Evolutionary conservation across 2,113 vertebrate genomes (phyloP).

Genomic region (Syrmaticus mikado): DNA sequence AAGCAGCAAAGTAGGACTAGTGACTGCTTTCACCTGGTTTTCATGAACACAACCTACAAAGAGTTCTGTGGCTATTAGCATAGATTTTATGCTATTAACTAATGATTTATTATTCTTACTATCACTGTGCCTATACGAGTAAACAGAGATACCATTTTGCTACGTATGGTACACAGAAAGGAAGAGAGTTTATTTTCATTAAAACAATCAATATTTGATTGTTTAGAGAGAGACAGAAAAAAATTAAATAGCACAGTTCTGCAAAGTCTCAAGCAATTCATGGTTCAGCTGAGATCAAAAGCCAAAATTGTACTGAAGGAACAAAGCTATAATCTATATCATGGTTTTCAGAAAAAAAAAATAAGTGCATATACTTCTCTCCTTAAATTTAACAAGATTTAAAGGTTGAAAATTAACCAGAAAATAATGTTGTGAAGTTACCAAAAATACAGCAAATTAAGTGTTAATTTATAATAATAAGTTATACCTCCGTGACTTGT

Average conservation of each 20-base stretch:
- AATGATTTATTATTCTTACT: background rate
- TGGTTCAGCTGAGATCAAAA: background rate
- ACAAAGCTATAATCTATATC: background rate
- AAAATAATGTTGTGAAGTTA: constrained; percentile 31
- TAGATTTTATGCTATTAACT: background rate
- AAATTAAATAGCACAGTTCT: too few relatives aligned
- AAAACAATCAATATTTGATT: background rate
- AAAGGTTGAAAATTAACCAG: background rate
- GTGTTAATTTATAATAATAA: constrained; percentile 46
- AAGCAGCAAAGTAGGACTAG: background rate
- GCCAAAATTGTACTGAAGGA: background rate
- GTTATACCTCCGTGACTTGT: constrained; percentile 18
- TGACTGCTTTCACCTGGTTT: background rate
- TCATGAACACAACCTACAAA: background rate
- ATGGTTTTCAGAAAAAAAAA: background rate
- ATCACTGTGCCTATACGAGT: background rate
- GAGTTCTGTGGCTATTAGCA: background rate
- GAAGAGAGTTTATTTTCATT: background rate
- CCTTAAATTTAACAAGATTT: background rate
- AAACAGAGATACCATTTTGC: background rate
- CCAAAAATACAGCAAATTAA: constrained; percentile 28
- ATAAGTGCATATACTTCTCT: background rate
- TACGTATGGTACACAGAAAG: background rate
- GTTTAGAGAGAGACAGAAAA: background rate
- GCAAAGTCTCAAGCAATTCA: background rate